A percentile compares a stretch with the other conserved stretches of the same genome.
These are phyloP conservation scores for Strix aluco DNA, from an alignment of 2,113 vertebrate species.

Conservation along the genomic window DNA sequence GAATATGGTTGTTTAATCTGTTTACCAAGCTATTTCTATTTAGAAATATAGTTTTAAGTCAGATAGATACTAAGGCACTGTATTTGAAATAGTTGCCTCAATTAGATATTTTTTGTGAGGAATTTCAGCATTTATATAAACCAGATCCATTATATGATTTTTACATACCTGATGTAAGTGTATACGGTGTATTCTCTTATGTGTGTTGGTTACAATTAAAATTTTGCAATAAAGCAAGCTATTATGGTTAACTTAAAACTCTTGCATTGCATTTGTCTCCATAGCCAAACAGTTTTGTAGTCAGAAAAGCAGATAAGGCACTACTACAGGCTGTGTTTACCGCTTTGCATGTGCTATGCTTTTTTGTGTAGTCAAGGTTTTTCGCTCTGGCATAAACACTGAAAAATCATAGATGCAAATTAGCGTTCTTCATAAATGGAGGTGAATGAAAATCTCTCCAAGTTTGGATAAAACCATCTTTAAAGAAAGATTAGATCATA, in stretches of 20 bases:
- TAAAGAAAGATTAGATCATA: background rate
- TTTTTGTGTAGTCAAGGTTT: background rate
- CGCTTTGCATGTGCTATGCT: rapidly evolving
- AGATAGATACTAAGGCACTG: background rate
- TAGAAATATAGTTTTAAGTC: background rate
- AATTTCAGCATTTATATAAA: background rate
- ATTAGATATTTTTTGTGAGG: background rate
- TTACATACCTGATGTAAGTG: background rate
- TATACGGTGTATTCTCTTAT: background rate
- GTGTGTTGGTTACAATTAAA: background rate
- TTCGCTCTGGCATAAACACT: background rate
- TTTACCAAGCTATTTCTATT: background rate
- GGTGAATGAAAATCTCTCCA: background rate
- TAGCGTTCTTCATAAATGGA: background rate
- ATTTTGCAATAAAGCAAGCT: background rate
- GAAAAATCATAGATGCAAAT: background rate
- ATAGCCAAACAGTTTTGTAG: background rate
- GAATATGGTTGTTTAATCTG: background rate
- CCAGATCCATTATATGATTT: background rate
- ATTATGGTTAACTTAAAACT: background rate
- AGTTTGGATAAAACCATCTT: background rate
- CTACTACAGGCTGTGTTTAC: rapidly evolving
- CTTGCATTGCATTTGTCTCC: background rate
- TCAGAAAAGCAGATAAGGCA: background rate
- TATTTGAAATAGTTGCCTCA: background rate